Evolutionary conservation across 2,797 vertebrate genomes (phyloP).

Genomic region (Clarias fuscus): DNA sequence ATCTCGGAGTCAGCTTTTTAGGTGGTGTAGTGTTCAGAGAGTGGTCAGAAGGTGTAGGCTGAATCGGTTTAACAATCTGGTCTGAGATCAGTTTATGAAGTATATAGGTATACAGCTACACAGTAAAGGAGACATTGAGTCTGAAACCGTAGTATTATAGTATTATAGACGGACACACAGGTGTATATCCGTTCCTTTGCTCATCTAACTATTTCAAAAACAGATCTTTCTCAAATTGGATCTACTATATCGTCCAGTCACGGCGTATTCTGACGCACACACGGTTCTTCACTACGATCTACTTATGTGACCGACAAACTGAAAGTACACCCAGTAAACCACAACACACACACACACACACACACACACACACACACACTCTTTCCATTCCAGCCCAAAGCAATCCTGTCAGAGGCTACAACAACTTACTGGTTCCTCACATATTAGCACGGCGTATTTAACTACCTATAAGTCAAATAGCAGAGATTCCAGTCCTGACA

Average conservation of each 20-base stretch:
- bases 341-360: slow-evolving; percentile 24
- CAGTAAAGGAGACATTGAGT: too few relatives aligned
- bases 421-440: slow-evolving; percentile 1
- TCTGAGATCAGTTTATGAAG: neutral
- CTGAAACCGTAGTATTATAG: neutral
- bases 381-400: neutral
- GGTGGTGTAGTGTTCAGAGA: slow-evolving; percentile 12
- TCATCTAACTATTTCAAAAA: neutral
- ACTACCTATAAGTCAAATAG: slow-evolving; percentile 40
- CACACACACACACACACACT: neutral
- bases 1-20: neutral
- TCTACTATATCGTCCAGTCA: neutral
- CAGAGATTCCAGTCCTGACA: slow-evolving; percentile 40
- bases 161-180: neutral
- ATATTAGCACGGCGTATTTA: neutral
- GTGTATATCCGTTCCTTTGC: neutral
- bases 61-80: neutral
- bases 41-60: neutral
- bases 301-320: slow-evolving; percentile 4
- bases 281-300: slow-evolving; percentile 6
- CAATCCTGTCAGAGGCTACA: neutral
- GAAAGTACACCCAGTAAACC: slow-evolving; percentile 35
- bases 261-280: neutral
- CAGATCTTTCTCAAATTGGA: slow-evolving; percentile 17
- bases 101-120: neutral